These are phyloP conservation scores for Melinaea marsaeus DNA, from an alignment of 2,888 invertebrate genomes.

Conservation along the genomic window DNA sequence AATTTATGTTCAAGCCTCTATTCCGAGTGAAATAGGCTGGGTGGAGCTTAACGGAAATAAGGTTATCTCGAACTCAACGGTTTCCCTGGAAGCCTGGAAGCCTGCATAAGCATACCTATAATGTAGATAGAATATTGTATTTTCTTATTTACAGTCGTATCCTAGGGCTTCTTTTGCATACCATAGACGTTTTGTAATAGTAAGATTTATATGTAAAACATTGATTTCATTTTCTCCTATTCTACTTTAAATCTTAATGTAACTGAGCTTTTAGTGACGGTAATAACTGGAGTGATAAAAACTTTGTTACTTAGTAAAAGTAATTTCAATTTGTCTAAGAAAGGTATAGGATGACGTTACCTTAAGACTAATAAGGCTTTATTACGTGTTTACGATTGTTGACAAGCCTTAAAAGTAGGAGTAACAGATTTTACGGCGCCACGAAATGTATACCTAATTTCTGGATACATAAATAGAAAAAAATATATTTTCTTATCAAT, in stretches of 20 bases:
- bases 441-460: background rate
- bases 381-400: constrained; percentile 42
- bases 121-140: background rate
- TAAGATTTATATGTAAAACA: background rate
- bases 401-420: constrained; percentile 35
- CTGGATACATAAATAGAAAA: background rate
- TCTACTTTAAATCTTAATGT: background rate
- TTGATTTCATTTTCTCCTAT: background rate
- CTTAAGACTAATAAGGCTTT: constrained; percentile 30
- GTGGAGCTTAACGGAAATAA: constrained; percentile 43
- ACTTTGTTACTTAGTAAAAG: constrained; percentile 4
- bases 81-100: constrained; percentile 35
- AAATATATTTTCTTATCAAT: no score
- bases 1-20: constrained; percentile 31
- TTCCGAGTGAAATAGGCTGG: constrained; percentile 29
- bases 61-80: constrained; percentile 42
- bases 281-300: background rate
- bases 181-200: no score
- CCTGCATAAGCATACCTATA: constrained; percentile 28
- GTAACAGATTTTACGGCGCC: constrained; percentile 19
- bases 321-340: constrained; percentile 1
- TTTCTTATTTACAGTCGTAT: constrained; percentile 3
- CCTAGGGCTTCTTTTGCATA: background rate
- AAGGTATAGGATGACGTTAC: constrained; percentile 13
- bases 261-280: background rate